Percentiles rank a stretch among this genome's conserved stretches.
These are phyloP conservation scores for Drosophila truncata DNA, from an alignment of 1,140 invertebrate genomes.

Conservation along the genomic window DNA sequence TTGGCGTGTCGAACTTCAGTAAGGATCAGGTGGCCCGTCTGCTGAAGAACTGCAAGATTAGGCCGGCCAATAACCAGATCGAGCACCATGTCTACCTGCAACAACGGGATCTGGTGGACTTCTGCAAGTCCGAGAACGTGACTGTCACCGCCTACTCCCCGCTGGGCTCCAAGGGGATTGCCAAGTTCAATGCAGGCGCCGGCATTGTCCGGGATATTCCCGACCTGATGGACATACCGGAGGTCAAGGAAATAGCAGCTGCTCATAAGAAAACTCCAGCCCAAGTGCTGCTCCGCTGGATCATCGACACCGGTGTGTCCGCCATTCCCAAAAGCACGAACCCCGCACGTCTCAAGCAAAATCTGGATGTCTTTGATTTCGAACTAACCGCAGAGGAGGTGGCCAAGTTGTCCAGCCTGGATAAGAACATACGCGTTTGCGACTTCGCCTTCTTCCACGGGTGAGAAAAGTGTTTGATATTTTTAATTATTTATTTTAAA, in stretches of 20 bases:
- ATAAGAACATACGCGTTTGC: conserved; percentile 89
- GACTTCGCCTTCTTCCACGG: conserved; percentile 88
- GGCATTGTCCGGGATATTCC: conserved; percentile 86
- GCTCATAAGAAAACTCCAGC: conserved; percentile 90
- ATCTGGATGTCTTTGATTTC: conserved; percentile 89
- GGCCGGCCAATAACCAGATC: conserved; percentile 91
- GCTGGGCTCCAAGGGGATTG: conserved; percentile 90
- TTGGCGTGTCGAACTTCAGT: conserved; percentile 94
- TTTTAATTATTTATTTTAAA: background rate
- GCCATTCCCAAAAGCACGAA: conserved; percentile 95
- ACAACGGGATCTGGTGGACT: conserved; percentile 91
- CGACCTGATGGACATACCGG: conserved; percentile 89
- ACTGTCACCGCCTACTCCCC: conserved; percentile 93
- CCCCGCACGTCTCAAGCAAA: conserved; percentile 89
- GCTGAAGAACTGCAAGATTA: conserved; percentile 88
- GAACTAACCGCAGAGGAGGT: conserved; percentile 87
- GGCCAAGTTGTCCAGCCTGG: conserved; percentile 86
- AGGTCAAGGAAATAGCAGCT: conserved; percentile 89
- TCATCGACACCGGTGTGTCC: conserved; percentile 90
- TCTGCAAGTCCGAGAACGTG: conserved; percentile 90
- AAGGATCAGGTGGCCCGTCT: conserved; percentile 89
- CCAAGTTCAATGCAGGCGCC: conserved; percentile 85
- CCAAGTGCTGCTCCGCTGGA: conserved; percentile 92
- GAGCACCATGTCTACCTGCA: conserved; percentile 94
- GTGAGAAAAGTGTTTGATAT: conserved; percentile 46